These are phyloP conservation scores for Microctenopoma steveboyesi DNA, from an alignment of 2,797 vertebrate species.

Conservation along the genomic window DNA sequence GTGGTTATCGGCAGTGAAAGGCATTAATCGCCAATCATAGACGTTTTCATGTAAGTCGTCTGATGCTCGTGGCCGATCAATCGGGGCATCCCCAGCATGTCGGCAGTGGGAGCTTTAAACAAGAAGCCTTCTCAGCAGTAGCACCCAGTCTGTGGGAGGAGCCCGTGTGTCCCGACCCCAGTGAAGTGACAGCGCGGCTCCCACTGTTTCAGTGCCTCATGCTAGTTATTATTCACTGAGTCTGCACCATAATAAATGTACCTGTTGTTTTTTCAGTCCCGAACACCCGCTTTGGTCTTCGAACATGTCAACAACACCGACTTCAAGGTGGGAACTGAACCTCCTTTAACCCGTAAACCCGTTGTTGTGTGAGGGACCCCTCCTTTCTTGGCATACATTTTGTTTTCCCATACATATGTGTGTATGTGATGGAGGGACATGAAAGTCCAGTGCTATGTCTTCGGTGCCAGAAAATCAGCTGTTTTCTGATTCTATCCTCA, in stretches of 20 bases:
- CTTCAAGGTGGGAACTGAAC: constrained; percentile 75
- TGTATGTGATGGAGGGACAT: constrained; percentile 66
- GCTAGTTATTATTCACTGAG: constrained; percentile 1
- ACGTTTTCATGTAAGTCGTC: too few species aligned
- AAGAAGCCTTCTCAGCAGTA: too few species aligned
- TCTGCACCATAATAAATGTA: neutral
- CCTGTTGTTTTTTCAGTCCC: constrained; percentile 79
- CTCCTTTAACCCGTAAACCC: neutral
- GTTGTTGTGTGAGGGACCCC: neutral
- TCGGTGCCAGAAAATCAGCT: constrained; percentile 56
- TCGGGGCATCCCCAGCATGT: too few species aligned
- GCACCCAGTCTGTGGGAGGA: too few species aligned
- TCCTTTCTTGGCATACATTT: constrained; percentile 64
- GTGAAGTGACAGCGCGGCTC: too few species aligned
- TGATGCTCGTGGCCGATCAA: too few species aligned
- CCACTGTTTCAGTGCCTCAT: neutral
- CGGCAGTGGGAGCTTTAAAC: too few species aligned
- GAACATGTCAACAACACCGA: constrained; percentile 87
- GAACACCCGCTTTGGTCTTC: constrained; percentile 84
- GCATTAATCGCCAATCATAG: too few species aligned
- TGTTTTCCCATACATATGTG: constrained; percentile 45
- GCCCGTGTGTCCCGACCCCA: too few species aligned
- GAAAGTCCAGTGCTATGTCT: constrained; percentile 61
- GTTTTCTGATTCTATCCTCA: constrained; percentile 67
- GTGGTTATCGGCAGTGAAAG: too few species aligned